phyloP scores from a whole-genome alignment of 2,888 invertebrate genomes.

The Phengaris arion region DNA sequence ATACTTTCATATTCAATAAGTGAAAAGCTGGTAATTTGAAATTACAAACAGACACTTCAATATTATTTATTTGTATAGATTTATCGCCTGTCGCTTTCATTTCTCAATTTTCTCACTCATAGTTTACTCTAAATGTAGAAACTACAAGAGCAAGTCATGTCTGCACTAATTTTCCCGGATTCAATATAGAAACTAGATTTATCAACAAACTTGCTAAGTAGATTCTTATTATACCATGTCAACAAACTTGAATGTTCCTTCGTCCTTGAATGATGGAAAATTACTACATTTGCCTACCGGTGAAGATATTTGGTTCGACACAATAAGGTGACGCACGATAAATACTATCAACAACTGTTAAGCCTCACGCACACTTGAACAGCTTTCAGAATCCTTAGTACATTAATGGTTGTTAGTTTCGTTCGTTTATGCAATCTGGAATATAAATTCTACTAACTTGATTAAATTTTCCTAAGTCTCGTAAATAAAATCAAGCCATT shows the following conservation, averaged over 20 bases:
- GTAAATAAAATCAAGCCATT: neutral
- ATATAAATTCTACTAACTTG: neutral
- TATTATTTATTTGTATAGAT: too few species aligned
- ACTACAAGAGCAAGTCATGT: too few species aligned
- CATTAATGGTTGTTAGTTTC: too few species aligned
- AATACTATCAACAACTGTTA: neutral
- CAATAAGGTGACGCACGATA: conserved; percentile 6
- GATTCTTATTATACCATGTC: neutral
- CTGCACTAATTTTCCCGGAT: neutral
- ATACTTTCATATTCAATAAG: too few species aligned
- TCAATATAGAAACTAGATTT: neutral
- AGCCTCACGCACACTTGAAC: neutral
- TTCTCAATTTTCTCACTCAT: too few species aligned
- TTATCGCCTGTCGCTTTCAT: too few species aligned
- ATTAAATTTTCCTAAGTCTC: neutral
- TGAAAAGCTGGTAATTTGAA: too few species aligned
- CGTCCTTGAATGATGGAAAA: conserved; percentile 15
- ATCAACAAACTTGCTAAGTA: neutral
- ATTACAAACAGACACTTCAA: too few species aligned
- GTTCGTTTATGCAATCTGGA: neutral
- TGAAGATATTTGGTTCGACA: neutral
- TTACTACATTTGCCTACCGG: neutral
- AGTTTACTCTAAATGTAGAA: too few species aligned
- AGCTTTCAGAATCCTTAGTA: neutral
- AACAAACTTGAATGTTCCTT: neutral